Percentiles rank a stretch among this genome's conserved stretches.
Evolutionary conservation across 2,113 vertebrate species (phyloP).

Genomic region (Forbesichthys agassizii): DNA sequence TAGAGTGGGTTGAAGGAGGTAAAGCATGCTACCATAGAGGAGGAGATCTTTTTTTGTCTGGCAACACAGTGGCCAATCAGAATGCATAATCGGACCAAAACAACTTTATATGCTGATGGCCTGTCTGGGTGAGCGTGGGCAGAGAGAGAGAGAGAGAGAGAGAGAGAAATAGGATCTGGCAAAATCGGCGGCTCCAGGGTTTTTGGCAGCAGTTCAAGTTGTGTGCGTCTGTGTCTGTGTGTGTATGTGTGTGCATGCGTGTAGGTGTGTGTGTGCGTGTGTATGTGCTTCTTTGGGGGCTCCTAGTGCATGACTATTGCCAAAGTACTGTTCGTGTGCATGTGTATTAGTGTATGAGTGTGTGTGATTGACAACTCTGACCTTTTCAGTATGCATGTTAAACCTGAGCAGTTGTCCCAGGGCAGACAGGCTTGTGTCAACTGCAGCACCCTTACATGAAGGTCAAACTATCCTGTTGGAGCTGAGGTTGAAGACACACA

Average conservation of each 20-base stretch:
- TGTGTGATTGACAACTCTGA: conserved; percentile 76
- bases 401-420: conserved; percentile 73
- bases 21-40: conserved; percentile 62
- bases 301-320: too few relatives aligned
- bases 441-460: conserved; percentile 74
- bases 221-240: conserved; percentile 13
- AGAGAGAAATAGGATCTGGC: conserved; percentile 38
- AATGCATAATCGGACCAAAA: conserved; percentile 74
- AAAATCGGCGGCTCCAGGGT: conserved; percentile 62
- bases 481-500: conserved; percentile 34
- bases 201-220: conserved; percentile 66
- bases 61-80: conserved; percentile 77
- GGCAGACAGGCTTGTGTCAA: conserved; percentile 77
- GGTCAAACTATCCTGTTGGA: conserved; percentile 68
- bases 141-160: conserved; percentile 20
- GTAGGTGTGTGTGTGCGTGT: conserved; percentile 18
- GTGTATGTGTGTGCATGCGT: conserved; percentile 15
- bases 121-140: conserved; percentile 35
- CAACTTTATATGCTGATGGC: conserved; percentile 74
- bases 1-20: conserved; percentile 43
- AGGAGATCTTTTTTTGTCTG: conserved; percentile 65
- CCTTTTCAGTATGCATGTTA: conserved; percentile 81
- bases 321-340: conserved; percentile 18
- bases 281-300: conserved; percentile 8
- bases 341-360: conserved; percentile 12